Evolutionary conservation across 2,797 vertebrate species (phyloP), one percentile per base, ranked within the genome.

Genomic region (Mormyrus hasselquistii): DNA sequence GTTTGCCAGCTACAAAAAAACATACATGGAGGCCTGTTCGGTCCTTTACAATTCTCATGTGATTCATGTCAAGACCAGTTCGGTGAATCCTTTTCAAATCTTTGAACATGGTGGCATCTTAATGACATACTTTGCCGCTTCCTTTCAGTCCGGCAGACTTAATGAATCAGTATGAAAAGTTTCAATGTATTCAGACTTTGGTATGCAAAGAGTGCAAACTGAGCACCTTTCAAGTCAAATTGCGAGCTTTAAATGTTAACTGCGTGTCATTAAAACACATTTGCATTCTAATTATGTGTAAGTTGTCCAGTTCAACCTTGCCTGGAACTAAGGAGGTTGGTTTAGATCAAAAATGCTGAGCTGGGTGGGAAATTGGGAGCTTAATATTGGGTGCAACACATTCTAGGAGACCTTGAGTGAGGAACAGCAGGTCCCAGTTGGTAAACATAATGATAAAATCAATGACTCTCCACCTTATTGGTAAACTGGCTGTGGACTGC

Each of bases 141-240:
- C 29, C 25, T 85, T 85, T 85, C 44, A 25, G 10, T 25, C 9
- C 22, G 8, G 10, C 22, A 25, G 29, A 76, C 14, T 34, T 50
- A 53, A 85, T 50, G 83, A 85, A 85, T 53, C 83, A 85, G n/a
- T 53, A 12, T 29, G 83, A 85, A 52, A 85, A 22, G 49, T 25
- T 29, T 85, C 49, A 85, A 12, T 52, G 22, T 7, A 53, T 85
- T 85, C 83, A 29, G 83, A 52, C 44, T 84, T 84, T 53, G 83
- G 83, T 10, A 85, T 9, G 53, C 44, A 85, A 85, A 50, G 25
- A 85, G 47, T 85, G 83, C 49, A 85, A 85, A 85, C n/a, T 85
- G 83, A 52, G 49, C 83, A 3, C 49, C 22, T 85, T 25, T 85
- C 49, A 85, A 85, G 49, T 65, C 57, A 44, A 44, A 65, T 55